Evolutionary conservation across 2,888 invertebrate species (phyloP), one percentile per base, ranked within the genome.

Genomic region (Ophion obscuratus): DNA sequence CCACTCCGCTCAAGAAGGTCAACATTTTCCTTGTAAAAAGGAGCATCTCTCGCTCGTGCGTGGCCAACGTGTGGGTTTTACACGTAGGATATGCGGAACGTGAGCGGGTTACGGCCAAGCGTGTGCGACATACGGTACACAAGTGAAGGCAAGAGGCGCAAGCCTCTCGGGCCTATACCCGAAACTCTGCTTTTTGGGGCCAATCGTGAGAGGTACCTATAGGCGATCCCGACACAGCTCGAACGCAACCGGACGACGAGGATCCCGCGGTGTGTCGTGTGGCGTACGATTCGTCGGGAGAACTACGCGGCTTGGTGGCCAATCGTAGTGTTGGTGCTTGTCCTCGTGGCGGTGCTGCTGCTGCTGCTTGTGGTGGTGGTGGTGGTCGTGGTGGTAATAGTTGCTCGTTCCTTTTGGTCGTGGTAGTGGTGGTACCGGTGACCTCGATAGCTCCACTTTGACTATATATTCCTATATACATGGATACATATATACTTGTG

Each of bases 381-480:
- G 89, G 92, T 92, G 93, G 93, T 92, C 93, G 93, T 92, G 93
- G 92, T 92, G 76, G 71, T 67, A 44, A 61, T 67, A 83, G 83
- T 85, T 88, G 90, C 83, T 85, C 90, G 89, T 90, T 89, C 47
- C 47, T 47, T 47, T 47, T 47, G 9, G 73, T 74, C 87, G 74
- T 71, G 77, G 91, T 85, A 89, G 92, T 92, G 93, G 93, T 92
- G 93, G 93, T 92, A 94, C 89, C 90, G 89, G 91, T 94, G 94
- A 94, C 94, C 94, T 94, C 94, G 94, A 94, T 93, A 92, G 89
- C 88, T 90, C 88, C 27, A 82, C 90, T 89, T 90, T 92, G 91
- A 89, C 92, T 66, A 44, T 67, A 61, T 92, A 91, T 91, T 92
- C 91, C 84, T 86, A 82, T 20, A 61, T 61, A 20, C 10, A 24